phyloP scores from a whole-genome alignment of 1,140 invertebrate genomes.

The Planococcus citri region DNA sequence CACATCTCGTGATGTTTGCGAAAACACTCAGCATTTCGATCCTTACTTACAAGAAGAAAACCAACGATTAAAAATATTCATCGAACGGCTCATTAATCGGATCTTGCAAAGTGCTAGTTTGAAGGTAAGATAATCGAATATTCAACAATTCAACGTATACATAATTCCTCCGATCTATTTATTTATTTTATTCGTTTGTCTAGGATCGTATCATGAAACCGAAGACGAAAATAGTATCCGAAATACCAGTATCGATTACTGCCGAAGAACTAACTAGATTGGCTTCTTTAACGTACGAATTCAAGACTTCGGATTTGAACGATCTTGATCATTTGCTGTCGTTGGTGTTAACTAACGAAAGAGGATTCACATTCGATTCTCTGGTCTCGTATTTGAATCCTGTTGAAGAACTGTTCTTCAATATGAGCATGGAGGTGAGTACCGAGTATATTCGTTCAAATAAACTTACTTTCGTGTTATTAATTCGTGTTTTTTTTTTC shows the following conservation, averaged over 20 bases:
- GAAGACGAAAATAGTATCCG: background rate
- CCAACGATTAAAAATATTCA: background rate
- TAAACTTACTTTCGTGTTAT: background rate
- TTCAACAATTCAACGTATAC: background rate
- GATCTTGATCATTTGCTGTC: background rate
- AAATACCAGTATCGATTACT: background rate
- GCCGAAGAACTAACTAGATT: background rate
- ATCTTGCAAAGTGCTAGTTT: background rate
- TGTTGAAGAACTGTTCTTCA: background rate
- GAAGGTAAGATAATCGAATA: background rate
- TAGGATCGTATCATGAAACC: background rate
- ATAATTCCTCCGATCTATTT: too few relatives aligned
- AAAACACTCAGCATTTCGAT: background rate
- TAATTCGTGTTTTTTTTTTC: background rate
- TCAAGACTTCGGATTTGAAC: background rate
- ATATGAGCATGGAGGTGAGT: background rate
- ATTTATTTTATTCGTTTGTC: background rate
- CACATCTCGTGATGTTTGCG: background rate
- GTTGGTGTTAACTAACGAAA: background rate
- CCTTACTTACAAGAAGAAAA: background rate
- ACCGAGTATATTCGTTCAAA: background rate
- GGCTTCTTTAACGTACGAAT: background rate
- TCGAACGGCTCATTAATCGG: background rate
- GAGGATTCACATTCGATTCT: background rate
- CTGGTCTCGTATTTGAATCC: conserved; percentile 3